phyloP scores from a whole-genome alignment of 1,140 invertebrate genomes.

The Elymnias hypermnestra region DNA sequence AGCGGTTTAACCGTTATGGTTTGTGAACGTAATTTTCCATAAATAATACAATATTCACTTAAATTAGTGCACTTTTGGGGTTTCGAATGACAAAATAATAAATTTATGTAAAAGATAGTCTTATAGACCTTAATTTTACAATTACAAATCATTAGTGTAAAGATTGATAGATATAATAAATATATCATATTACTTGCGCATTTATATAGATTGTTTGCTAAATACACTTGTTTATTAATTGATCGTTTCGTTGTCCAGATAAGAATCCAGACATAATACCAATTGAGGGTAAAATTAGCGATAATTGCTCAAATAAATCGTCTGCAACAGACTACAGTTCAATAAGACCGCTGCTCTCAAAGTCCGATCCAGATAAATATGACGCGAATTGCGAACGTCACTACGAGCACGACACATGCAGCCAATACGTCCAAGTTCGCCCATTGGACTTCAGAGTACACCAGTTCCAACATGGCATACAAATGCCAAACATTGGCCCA shows the following conservation, averaged over 20 bases:
- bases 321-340: conserved; percentile 61
- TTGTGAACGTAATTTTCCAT: too few species aligned
- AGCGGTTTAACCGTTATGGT: too few species aligned
- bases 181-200: too few species aligned
- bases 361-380: conserved; percentile 49
- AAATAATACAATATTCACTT: too few species aligned
- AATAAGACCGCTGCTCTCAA: conserved; percentile 50
- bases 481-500: conserved; percentile 44
- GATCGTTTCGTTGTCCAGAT: conserved; percentile 24
- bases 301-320: conserved; percentile 59
- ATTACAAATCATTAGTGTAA: too few species aligned
- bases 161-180: too few species aligned
- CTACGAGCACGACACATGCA: conserved; percentile 49
- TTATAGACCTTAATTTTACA: too few species aligned
- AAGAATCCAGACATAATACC: conserved; percentile 70
- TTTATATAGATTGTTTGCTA: too few species aligned
- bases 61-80: too few species aligned
- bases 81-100: too few species aligned
- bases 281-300: conserved; percentile 58
- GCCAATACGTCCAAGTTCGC: conserved; percentile 54
- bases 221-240: too few species aligned
- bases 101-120: too few species aligned
- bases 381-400: conserved; percentile 47
- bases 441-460: conserved; percentile 44
- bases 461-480: conserved; percentile 31